Conservation (phyloP, 2,888 invertebrate species). For the Diarsia mendica region DNA sequence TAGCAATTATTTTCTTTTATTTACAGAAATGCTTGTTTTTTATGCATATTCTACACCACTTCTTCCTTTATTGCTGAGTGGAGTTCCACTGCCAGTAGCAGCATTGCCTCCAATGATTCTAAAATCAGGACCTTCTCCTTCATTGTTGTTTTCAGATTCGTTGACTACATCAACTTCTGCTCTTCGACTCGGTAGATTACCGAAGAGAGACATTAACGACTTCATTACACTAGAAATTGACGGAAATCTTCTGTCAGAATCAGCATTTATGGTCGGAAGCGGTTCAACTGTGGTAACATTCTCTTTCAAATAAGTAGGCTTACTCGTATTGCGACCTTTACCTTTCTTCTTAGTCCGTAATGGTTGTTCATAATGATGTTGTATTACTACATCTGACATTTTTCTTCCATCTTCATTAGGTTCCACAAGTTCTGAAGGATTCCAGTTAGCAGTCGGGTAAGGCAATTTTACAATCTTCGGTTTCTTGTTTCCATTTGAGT, state of each 20-base stretch:
- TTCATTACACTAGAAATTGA: constrained; percentile 40
- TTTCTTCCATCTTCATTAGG: constrained; percentile 29
- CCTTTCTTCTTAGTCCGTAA: constrained; percentile 14
- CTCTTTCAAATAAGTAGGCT: background rate
- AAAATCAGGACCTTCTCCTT: constrained; percentile 67
- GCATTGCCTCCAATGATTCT: constrained; percentile 83
- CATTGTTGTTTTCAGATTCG: constrained; percentile 48
- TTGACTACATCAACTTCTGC: constrained; percentile 12
- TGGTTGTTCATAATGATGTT: constrained; percentile 42
- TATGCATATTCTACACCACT: constrained; percentile 62
- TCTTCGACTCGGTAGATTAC: constrained; percentile 27
- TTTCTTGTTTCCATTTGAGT: constrained; percentile 1
- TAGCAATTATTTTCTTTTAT: background rate
- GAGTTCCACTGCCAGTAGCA: constrained; percentile 82
- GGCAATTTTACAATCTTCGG: constrained; percentile 21
- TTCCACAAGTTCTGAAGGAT: background rate
- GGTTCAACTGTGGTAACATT: constrained; percentile 6
- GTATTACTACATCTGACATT: constrained; percentile 36
- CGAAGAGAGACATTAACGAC: constrained; percentile 34
- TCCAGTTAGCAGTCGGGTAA: constrained; percentile 25
- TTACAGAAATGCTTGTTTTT: background rate
- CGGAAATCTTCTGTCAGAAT: constrained; percentile 42
- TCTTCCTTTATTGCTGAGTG: constrained; percentile 79
- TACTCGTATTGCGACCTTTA: background rate
- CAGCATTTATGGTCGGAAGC: constrained; percentile 26